A percentile compares a stretch with the other conserved stretches of the same genome.
phyloP scores from a whole-genome alignment of 2,888 invertebrate genomes.

The Dryomyza anilis region DNA sequence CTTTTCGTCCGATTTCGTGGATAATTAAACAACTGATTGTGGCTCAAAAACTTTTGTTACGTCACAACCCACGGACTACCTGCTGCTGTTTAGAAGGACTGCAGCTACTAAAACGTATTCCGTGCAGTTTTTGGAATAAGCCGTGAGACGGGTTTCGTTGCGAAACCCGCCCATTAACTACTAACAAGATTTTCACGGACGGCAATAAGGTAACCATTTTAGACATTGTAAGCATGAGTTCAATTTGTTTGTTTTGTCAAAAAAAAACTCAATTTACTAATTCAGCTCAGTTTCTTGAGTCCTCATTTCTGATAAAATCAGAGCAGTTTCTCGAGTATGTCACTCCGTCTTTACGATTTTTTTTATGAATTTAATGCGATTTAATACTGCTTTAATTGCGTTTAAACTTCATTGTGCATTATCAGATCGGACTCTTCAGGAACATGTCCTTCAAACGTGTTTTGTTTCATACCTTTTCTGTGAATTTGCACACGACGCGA shows the following conservation, averaged over 20 bases:
- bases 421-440: background rate
- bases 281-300: too few relatives aligned
- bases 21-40: conserved; percentile 56
- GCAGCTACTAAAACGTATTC: background rate
- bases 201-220: conserved; percentile 63
- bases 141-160: conserved; percentile 43
- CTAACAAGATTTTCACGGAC: conserved; percentile 62
- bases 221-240: too few relatives aligned
- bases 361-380: background rate
- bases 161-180: conserved; percentile 52
- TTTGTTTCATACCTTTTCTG: conserved; percentile 60
- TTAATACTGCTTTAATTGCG: conserved; percentile 1
- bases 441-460: conserved; percentile 43
- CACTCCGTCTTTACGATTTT: background rate
- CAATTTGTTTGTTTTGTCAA: too few relatives aligned
- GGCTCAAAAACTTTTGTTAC: conserved; percentile 32
- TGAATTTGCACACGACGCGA: conserved; percentile 55
- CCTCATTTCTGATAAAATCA: conserved; percentile 16
- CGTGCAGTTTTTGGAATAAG: conserved; percentile 28
- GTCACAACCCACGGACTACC: too few relatives aligned
- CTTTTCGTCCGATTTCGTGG: conserved; percentile 42
- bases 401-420: background rate
- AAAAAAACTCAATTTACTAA: too few relatives aligned
- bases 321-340: background rate
- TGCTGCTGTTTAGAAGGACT: too few relatives aligned